These are phyloP conservation scores for Sebastes elongatus DNA, from an alignment of 2,797 vertebrate species.

Conservation along the genomic window DNA sequence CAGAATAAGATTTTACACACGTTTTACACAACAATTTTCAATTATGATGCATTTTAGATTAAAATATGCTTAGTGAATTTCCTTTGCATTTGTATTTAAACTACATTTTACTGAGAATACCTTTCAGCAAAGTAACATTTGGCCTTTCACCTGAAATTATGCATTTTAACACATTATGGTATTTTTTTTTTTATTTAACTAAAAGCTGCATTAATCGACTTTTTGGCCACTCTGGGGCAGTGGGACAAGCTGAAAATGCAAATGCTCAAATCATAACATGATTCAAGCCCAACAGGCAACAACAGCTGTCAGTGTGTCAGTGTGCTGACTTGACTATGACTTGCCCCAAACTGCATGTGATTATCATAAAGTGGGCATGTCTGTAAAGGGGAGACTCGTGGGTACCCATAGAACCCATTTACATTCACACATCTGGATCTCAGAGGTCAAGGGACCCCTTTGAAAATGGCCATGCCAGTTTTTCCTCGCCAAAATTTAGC, in stretches of 20 bases:
- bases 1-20: neutral
- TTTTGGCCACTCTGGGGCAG: neutral
- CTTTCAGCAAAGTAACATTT: no score
- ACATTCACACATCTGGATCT: fast-evolving
- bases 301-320: no score
- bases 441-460: no score
- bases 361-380: no score
- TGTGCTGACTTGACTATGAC: no score
- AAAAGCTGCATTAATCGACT: neutral
- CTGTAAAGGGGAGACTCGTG: no score
- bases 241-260: neutral
- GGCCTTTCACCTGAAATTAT: neutral
- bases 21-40: neutral
- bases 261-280: no score
- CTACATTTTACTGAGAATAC: neutral
- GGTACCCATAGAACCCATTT: no score
- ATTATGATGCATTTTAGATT: neutral
- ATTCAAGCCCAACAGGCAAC: no score
- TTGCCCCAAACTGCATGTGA: no score
- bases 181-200: neutral
- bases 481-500: no score
- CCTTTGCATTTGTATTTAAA: neutral
- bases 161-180: neutral
- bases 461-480: fast-evolving
- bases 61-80: neutral